Evolutionary conservation across 2,797 vertebrate species (phyloP), one percentile per base, ranked within the genome.

Genomic region (Hydrocynus forskahlii): DNA sequence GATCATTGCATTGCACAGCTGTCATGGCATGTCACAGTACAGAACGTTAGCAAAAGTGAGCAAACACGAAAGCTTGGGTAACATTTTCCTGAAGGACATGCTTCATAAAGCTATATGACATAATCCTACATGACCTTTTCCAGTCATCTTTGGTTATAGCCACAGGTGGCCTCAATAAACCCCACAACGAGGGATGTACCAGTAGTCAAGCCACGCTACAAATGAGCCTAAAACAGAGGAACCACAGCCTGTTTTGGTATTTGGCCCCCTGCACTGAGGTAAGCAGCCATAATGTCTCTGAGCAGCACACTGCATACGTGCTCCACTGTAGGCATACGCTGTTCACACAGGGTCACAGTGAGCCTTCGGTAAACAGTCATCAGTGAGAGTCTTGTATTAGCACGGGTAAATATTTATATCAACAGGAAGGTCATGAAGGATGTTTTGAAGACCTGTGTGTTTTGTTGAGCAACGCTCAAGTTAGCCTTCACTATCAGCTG

Each of bases 321-420:
- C 64, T n/a, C 38, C 35, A 38, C 14, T 66, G 50, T 43, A 38
- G 17, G 64, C 8, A 23, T 4, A 8, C 7, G 48, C n/a, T 40
- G 67, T 70, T 52, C 69, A 50, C 13, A 50, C 21, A 50, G 48
- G 21, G 43, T 48, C 57, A 35, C 29, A 16, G 1, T 19, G 50
- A 5, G 48, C 2, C 29, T 55, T 68, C 35, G 25, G 7, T 55
- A 40, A 23, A 52, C 29, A 54, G 60, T 71, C 75, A 54, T 77
- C 60, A 7, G 9, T 14, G 35, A 64, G 66, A 17, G 19, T 50
- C 29, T 52, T 59, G 7, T 63, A 64, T 17, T 60, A 17, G 19
- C 35, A 21, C 16, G 55, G 43, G 80, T 82, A 74, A 82, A 82
- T 78, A 81, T 81, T 81, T 81, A 78, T 70, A 59, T 50, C 67